These are phyloP conservation scores for Phrynocephalus forsythii DNA, from an alignment of 2,797 vertebrate genomes.

Conservation along the genomic window DNA sequence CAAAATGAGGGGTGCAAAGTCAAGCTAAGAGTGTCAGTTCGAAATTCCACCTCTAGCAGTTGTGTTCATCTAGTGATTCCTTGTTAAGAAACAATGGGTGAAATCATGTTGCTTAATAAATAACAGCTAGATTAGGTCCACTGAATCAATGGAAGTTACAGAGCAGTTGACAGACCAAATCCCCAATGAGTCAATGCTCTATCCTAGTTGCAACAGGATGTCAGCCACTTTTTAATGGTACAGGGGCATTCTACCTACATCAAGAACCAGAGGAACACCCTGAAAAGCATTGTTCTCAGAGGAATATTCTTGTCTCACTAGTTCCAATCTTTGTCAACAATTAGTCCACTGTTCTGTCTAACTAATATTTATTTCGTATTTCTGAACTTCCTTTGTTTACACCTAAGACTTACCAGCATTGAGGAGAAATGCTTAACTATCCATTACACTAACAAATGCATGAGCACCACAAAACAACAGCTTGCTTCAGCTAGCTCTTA, in stretches of 20 bases:
- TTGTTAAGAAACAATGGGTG: too few species aligned
- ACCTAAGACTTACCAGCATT: constrained; percentile 21
- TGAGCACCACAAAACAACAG: constrained; percentile 13
- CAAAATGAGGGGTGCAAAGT: too few species aligned
- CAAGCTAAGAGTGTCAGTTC: too few species aligned
- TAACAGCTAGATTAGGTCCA: too few species aligned
- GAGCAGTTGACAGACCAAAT: too few species aligned
- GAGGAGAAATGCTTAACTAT: constrained; percentile 22
- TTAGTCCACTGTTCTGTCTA: background rate
- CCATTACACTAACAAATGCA: constrained; percentile 31
- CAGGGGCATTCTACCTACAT: background rate
- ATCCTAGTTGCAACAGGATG: background rate
- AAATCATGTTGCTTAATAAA: too few species aligned
- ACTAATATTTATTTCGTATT: background rate
- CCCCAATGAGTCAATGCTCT: too few species aligned
- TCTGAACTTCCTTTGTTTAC: constrained; percentile 14
- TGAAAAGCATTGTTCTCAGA: background rate
- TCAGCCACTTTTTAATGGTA: background rate
- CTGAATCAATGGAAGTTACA: too few species aligned
- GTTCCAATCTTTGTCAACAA: background rate
- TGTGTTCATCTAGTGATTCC: background rate
- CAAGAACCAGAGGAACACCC: background rate
- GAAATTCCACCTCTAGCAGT: too few species aligned
- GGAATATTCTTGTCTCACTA: background rate
- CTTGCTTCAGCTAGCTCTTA: constrained; percentile 8